phyloP scores from a whole-genome alignment of 2,888 invertebrate species.

The Elmis aenea region DNA sequence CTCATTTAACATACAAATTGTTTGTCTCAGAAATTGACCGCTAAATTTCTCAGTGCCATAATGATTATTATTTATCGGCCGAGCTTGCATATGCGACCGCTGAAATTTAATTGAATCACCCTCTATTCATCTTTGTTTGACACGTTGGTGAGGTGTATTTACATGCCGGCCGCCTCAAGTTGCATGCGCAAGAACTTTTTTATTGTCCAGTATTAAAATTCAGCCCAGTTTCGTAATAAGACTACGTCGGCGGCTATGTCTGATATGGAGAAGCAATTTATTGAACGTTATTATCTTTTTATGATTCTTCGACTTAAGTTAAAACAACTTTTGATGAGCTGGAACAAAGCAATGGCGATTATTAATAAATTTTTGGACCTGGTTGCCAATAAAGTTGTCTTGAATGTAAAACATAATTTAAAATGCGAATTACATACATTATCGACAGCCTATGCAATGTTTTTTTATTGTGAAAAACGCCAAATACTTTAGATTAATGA shows the following conservation, averaged over 20 bases:
- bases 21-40: slow-evolving; percentile 5
- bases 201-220: slow-evolving; percentile 7
- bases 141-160: slow-evolving; percentile 3
- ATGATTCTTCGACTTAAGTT: slow-evolving; percentile 15
- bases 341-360: too few relatives aligned
- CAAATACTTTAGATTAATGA: too few relatives aligned
- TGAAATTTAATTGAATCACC: slow-evolving; percentile 3
- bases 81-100: slow-evolving; percentile 1
- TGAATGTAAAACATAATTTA: too few relatives aligned
- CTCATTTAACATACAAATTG: slow-evolving; percentile 4
- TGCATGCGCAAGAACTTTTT: slow-evolving; percentile 7
- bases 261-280: slow-evolving; percentile 21
- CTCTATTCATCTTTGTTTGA: slow-evolving; percentile 1
- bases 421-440: too few relatives aligned
- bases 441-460: too few relatives aligned
- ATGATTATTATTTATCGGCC: slow-evolving; percentile 7
- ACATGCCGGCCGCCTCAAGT: too few relatives aligned
- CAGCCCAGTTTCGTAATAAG: slow-evolving; percentile 9
- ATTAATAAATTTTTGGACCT: too few relatives aligned
- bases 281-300: slow-evolving; percentile 21
- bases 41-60: too few relatives aligned
- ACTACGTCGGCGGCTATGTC: slow-evolving; percentile 17
- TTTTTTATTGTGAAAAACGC: too few relatives aligned
- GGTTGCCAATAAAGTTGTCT: too few relatives aligned
- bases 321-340: too few relatives aligned